A percentile compares a stretch with the other conserved stretches of the same genome.
Evolutionary conservation across 2,888 invertebrate species (phyloP).

Genomic region (Thysanoteuthis rhombus): DNA sequence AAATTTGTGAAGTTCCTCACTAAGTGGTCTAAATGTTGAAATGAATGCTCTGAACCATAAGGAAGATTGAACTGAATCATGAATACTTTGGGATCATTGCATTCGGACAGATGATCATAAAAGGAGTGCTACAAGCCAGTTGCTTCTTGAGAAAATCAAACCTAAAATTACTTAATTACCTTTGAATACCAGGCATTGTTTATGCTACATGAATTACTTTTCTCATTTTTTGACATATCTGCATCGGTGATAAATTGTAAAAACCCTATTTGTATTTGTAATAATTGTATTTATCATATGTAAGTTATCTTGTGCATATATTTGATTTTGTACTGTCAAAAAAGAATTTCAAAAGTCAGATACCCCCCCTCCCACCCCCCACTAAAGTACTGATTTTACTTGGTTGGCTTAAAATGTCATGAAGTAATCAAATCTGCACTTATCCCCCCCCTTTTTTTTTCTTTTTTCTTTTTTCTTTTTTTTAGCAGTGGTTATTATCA

Average conservation of each 20-base stretch:
- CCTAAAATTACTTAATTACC: neutral
- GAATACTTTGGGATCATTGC: neutral
- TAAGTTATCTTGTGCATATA: neutral
- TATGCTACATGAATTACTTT: neutral
- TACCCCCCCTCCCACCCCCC: too few species aligned
- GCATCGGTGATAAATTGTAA: neutral
- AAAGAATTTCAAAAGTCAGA: too few species aligned
- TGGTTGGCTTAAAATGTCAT: neutral
- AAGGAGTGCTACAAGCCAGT: neutral
- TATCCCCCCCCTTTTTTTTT: neutral
- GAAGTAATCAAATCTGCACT: neutral
- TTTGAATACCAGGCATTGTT: neutral
- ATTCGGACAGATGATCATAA: neutral
- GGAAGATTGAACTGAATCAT: neutral
- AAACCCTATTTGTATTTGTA: neutral
- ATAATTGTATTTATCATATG: neutral
- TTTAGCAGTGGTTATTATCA: too few species aligned
- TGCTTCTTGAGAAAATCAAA: neutral
- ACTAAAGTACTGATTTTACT: neutral
- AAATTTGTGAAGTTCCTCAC: neutral
- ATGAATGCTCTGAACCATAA: neutral
- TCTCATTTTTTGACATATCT: neutral
- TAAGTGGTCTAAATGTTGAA: neutral
- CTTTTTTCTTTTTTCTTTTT: neutral
- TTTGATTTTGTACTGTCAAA: too few species aligned